These are phyloP conservation scores for Laspeyria flexula DNA, from an alignment of 2,888 invertebrate species.

Conservation along the genomic window DNA sequence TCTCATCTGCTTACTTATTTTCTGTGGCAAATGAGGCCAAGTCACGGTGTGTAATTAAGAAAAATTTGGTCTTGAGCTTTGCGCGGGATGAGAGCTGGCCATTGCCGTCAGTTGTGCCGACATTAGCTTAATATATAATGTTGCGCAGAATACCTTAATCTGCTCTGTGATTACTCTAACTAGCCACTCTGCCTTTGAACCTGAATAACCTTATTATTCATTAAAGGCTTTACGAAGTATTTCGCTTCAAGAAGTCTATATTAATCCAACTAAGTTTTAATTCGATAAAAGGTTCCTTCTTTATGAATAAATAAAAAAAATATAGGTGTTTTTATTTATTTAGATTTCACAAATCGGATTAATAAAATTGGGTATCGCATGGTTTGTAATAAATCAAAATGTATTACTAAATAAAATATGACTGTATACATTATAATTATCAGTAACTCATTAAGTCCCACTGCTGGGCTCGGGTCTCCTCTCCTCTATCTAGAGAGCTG, in stretches of 20 bases:
- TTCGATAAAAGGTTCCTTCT: constrained; percentile 16
- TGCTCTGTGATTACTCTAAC: constrained; percentile 23
- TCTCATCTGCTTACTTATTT: constrained; percentile 27
- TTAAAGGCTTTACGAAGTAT: constrained; percentile 17
- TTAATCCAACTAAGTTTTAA: constrained; percentile 18
- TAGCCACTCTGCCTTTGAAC: constrained; percentile 38
- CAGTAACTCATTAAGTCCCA: too few species aligned
- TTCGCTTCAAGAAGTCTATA: constrained; percentile 13
- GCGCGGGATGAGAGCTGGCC: constrained; percentile 18
- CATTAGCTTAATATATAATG: constrained; percentile 34
- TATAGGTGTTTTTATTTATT: too few species aligned
- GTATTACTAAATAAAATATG: too few species aligned
- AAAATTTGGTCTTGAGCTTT: constrained; percentile 18
- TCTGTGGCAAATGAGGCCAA: constrained; percentile 28
- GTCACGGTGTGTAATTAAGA: constrained; percentile 35
- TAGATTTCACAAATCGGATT: too few species aligned
- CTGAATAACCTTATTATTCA: constrained; percentile 40
- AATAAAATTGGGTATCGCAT: too few species aligned
- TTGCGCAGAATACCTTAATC: constrained; percentile 34
- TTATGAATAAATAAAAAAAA: too few species aligned
- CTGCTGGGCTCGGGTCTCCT: too few species aligned
- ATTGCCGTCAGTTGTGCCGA: constrained; percentile 35
- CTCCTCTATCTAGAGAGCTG: too few species aligned
- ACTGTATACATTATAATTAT: too few species aligned
- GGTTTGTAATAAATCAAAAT: too few species aligned